Conservation (phyloP, 2,113 vertebrate genomes). For the Ramphastos sulfuratus region DNA sequence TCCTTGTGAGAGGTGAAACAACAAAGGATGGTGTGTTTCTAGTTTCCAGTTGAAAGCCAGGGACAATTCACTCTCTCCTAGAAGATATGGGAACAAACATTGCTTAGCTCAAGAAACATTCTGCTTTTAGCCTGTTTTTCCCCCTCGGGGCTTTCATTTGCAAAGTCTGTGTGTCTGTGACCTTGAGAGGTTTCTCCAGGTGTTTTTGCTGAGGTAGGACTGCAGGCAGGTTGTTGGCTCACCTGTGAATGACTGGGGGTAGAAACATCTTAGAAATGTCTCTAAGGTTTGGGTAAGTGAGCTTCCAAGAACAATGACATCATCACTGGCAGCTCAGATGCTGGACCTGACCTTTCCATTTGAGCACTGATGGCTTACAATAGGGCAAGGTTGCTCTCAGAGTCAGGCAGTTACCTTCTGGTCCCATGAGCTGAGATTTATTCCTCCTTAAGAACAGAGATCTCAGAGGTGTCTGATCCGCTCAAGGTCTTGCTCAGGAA, state of each 20-base stretch:
- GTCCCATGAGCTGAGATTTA: background rate
- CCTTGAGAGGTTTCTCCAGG: background rate
- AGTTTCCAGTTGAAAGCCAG: background rate
- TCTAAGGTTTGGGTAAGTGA: background rate
- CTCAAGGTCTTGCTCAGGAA: background rate
- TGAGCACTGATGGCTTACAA: background rate
- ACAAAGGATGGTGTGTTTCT: constrained; percentile 19
- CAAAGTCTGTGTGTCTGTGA: background rate
- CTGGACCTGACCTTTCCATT: background rate
- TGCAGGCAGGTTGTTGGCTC: background rate
- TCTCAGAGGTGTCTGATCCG: background rate
- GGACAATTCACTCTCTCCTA: background rate
- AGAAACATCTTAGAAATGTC: background rate
- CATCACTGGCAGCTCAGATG: background rate
- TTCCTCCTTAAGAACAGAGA: background rate
- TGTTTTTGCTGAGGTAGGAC: background rate
- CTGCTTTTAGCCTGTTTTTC: background rate
- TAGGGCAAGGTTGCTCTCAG: background rate
- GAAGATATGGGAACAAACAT: background rate
- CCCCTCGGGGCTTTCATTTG: background rate
- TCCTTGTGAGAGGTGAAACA: background rate
- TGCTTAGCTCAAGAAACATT: background rate
- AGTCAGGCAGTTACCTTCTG: background rate
- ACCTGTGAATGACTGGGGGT: background rate
- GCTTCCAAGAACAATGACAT: background rate